A percentile compares a stretch with the other conserved stretches of the same genome.
These are phyloP conservation scores for Falcunculus frontatus DNA, from an alignment of 2,113 vertebrate species.

Conservation along the genomic window DNA sequence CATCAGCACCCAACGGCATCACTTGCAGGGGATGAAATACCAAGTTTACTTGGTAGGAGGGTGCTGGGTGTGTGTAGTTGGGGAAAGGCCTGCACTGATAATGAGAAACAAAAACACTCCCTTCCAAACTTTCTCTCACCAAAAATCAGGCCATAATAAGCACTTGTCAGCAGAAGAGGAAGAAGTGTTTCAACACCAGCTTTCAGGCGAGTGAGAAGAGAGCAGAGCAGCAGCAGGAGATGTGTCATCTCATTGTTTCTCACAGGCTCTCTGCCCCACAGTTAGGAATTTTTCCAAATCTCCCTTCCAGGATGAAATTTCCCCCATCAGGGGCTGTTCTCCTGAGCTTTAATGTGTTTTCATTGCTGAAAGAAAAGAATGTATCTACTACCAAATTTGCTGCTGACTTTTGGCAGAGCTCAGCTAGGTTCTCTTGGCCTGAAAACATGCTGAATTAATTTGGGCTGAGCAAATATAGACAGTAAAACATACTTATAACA, in stretches of 20 bases:
- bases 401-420: constrained; percentile 37
- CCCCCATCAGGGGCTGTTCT: background rate
- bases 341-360: background rate
- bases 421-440: background rate
- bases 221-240: background rate
- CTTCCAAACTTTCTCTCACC: background rate
- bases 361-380: constrained; percentile 10
- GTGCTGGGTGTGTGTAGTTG: background rate
- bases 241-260: background rate
- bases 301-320: background rate
- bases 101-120: background rate
- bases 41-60: background rate
- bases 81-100: background rate
- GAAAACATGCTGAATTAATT: constrained; percentile 34
- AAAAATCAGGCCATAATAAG: background rate
- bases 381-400: constrained; percentile 8
- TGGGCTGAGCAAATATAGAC: constrained; percentile 8
- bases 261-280: background rate
- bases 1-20: accelerated
- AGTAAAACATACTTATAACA: background rate
- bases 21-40: background rate
- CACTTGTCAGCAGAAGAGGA: background rate
- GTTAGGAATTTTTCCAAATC: background rate
- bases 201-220: background rate
- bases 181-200: background rate